A percentile compares a stretch with the other conserved stretches of the same genome.
These are phyloP conservation scores for Carcinoscorpius rotundicauda DNA, from an alignment of 1,140 invertebrate genomes.

Conservation along the genomic window DNA sequence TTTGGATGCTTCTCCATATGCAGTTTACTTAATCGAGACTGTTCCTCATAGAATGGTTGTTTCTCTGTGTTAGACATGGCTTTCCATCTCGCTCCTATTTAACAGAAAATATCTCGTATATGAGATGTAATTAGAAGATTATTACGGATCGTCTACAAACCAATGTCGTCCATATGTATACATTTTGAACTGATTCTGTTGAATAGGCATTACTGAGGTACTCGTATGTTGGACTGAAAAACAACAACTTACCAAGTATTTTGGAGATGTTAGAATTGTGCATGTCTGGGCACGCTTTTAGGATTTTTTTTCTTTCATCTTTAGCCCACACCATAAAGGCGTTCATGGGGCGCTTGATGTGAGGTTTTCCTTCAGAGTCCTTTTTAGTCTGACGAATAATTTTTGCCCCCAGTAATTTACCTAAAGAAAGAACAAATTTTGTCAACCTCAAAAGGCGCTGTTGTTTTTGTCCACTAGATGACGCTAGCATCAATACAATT, in stretches of 20 bases:
- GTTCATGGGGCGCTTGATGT: slow-evolving; percentile 99
- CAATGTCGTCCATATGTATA: no score
- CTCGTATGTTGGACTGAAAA: no score
- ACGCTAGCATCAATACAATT: no score
- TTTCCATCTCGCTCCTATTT: slow-evolving; percentile 44
- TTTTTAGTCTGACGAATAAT: slow-evolving; percentile 77
- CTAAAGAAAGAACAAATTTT: slow-evolving; percentile 23
- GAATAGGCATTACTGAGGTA: no score
- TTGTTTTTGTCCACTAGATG: no score
- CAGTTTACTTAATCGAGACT: slow-evolving; percentile 44
- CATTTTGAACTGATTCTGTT: no score
- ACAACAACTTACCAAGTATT: slow-evolving; percentile 63
- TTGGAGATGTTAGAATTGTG: slow-evolving; percentile 99
- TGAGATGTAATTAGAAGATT: no score
- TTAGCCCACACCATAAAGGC: slow-evolving; percentile 99
- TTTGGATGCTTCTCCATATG: slow-evolving; percentile 50
- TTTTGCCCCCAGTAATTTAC: slow-evolving; percentile 55
- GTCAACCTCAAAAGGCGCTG: no score
- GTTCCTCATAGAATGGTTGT: slow-evolving; percentile 49
- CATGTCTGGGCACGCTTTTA: slow-evolving; percentile 99
- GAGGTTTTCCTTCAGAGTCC: slow-evolving; percentile 71
- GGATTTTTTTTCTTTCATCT: slow-evolving; percentile 92
- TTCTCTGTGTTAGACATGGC: slow-evolving; percentile 45
- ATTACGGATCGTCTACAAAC: no score
- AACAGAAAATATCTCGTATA: background rate